Percentiles rank a stretch among this genome's conserved stretches.
Conservation (phyloP, 2,888 invertebrate genomes). For the Agapostemon virescens region DNA sequence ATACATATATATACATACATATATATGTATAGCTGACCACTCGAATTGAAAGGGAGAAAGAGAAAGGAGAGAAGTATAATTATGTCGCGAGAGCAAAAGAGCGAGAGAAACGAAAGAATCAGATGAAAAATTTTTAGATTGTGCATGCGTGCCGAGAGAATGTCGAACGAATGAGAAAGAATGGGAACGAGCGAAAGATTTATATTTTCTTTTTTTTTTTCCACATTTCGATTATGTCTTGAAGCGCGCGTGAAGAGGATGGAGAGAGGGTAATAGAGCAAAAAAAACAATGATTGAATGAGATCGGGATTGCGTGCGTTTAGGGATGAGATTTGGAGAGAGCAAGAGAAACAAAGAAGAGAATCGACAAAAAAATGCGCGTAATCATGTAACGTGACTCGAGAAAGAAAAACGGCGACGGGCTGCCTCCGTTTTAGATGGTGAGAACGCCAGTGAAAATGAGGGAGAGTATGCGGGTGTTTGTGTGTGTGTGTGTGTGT, state of each 20-base stretch:
- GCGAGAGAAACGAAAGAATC: slow-evolving; percentile 8
- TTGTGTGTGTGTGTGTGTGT: too few relatives aligned
- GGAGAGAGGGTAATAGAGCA: not conserved
- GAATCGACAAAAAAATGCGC: slow-evolving; percentile 26
- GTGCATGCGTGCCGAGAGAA: not conserved
- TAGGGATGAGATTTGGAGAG: not conserved
- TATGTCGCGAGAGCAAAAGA: slow-evolving; percentile 27
- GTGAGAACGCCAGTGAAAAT: not conserved
- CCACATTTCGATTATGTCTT: slow-evolving; percentile 40
- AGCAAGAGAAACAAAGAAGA: not conserved
- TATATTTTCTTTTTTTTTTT: slow-evolving; percentile 16
- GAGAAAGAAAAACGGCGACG: slow-evolving; percentile 21
- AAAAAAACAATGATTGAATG: not conserved
- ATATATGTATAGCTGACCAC: slow-evolving; percentile 52
- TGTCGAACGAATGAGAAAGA: slow-evolving; percentile 6
- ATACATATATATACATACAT: not conserved
- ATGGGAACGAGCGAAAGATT: slow-evolving; percentile 17
- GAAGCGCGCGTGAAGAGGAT: not conserved
- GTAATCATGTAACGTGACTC: slow-evolving; percentile 62
- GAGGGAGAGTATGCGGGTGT: too few relatives aligned
- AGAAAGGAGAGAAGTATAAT: slow-evolving; percentile 28
- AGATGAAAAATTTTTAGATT: not conserved
- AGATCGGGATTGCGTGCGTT: not conserved
- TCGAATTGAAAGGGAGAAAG: slow-evolving; percentile 42
- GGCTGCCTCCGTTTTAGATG: slow-evolving; percentile 26